Evolutionary conservation across 2,113 vertebrate species (phyloP).

Genomic region (Suncus etruscus): DNA sequence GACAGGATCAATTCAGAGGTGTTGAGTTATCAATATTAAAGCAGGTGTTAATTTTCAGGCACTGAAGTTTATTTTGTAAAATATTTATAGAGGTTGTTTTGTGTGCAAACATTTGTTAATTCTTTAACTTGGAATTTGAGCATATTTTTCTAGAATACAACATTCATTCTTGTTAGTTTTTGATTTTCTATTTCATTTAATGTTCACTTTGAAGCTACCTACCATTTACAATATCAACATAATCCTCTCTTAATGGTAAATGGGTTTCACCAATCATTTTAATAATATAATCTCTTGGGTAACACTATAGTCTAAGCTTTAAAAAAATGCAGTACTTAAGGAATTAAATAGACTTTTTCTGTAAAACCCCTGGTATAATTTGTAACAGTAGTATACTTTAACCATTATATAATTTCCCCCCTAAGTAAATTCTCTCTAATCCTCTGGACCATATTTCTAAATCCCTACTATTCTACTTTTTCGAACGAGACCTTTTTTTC

Average conservation of each 20-base stretch:
- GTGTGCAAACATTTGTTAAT: neutral
- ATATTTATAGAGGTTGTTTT: neutral
- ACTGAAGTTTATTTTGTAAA: neutral
- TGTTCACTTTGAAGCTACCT: conserved; percentile 3
- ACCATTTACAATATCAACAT: conserved; percentile 32
- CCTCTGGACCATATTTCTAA: conserved; percentile 69
- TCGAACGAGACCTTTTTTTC: conserved; percentile 23
- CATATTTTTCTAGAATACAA: conserved; percentile 4
- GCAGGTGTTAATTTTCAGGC: neutral
- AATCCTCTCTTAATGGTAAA: conserved; percentile 56
- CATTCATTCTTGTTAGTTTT: neutral
- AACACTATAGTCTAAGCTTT: conserved; percentile 69
- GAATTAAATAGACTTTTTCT: conserved; percentile 74
- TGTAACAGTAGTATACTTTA: conserved; percentile 62
- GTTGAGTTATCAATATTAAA: neutral
- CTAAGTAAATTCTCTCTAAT: conserved; percentile 73
- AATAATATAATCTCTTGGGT: conserved; percentile 75
- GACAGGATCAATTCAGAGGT: neutral
- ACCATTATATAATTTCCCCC: conserved; percentile 67
- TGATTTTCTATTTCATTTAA: conserved; percentile 38
- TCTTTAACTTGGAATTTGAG: conserved; percentile 25
- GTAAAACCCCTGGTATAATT: conserved; percentile 72
- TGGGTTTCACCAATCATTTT: conserved; percentile 64
- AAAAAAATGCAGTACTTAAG: conserved; percentile 64
- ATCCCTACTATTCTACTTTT: conserved; percentile 67